phyloP scores from a whole-genome alignment of 2,113 vertebrate species.

The Alexandromys fortis region DNA sequence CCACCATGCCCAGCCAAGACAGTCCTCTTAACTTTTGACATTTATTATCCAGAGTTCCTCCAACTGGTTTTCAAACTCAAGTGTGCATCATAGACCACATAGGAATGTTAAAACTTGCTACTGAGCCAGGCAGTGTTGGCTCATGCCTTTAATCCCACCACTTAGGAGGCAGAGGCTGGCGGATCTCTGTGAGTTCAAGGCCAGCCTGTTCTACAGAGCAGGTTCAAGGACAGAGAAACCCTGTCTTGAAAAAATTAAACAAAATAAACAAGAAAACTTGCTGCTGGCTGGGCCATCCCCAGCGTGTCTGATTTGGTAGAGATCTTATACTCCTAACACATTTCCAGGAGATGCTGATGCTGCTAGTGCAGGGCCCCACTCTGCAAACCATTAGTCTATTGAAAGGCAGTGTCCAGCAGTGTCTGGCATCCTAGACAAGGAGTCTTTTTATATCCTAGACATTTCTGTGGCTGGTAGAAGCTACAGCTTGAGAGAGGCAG shows the following conservation, averaged over 20 bases:
- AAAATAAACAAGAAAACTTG: background rate
- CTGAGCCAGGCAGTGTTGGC: no score
- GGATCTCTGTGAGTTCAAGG: no score
- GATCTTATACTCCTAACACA: background rate
- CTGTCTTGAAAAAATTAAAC: no score
- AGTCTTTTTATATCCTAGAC: background rate
- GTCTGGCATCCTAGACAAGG: background rate
- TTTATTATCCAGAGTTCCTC: background rate
- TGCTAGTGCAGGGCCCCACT: background rate
- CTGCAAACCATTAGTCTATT: background rate
- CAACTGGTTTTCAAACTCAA: background rate
- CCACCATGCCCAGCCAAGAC: background rate
- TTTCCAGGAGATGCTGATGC: background rate
- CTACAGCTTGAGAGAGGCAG: background rate
- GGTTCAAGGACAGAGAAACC: no score
- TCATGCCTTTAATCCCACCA: no score
- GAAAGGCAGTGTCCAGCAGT: background rate
- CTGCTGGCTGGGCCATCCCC: background rate
- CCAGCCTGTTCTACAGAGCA: no score
- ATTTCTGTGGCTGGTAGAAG: background rate
- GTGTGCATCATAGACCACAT: background rate
- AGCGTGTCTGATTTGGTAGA: background rate
- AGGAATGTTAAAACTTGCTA: background rate
- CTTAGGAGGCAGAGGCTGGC: no score
- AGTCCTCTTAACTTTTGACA: background rate